Conservation (phyloP, 2,888 invertebrate genomes). For the Nasonovia ribisnigri region DNA sequence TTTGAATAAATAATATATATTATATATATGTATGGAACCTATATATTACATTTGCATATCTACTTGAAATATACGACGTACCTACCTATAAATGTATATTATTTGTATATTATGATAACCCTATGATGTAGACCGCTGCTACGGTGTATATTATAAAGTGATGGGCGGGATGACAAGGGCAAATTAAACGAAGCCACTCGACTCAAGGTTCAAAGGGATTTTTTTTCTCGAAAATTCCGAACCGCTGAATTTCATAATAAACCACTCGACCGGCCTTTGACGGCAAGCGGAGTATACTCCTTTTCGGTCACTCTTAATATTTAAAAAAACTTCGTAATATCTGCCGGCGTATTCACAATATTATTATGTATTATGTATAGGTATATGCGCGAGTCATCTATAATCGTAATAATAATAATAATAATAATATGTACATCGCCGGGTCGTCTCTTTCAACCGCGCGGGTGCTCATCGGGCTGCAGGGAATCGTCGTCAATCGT, state of each 20-base stretch:
- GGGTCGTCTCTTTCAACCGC: conserved; percentile 24
- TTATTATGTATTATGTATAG: background rate
- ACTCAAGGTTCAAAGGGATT: conserved; percentile 53
- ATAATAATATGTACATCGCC: conserved; percentile 3
- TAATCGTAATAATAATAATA: conserved; percentile 10
- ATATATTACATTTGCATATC: background rate
- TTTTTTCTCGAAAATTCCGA: conserved; percentile 38
- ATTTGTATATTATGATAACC: background rate
- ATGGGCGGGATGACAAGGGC: conserved; percentile 12
- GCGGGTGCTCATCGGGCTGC: background rate
- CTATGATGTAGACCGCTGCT: background rate
- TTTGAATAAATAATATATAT: background rate
- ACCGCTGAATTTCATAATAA: conserved; percentile 61
- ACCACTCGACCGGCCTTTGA: conserved; percentile 63
- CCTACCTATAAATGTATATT: background rate
- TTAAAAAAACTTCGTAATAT: conserved; percentile 40
- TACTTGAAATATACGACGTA: background rate
- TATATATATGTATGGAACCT: background rate
- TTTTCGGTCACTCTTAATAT: conserved; percentile 54
- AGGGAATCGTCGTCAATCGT: conserved; percentile 40
- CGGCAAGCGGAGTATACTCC: conserved; percentile 30
- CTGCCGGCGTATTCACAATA: background rate
- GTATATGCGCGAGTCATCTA: background rate
- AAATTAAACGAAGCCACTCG: conserved; percentile 62
- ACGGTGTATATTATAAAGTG: background rate